Percentiles rank a stretch among this genome's conserved stretches.
These are phyloP conservation scores for Oenanthe melanoleuca DNA, from an alignment of 2,113 vertebrate genomes.

Conservation along the genomic window DNA sequence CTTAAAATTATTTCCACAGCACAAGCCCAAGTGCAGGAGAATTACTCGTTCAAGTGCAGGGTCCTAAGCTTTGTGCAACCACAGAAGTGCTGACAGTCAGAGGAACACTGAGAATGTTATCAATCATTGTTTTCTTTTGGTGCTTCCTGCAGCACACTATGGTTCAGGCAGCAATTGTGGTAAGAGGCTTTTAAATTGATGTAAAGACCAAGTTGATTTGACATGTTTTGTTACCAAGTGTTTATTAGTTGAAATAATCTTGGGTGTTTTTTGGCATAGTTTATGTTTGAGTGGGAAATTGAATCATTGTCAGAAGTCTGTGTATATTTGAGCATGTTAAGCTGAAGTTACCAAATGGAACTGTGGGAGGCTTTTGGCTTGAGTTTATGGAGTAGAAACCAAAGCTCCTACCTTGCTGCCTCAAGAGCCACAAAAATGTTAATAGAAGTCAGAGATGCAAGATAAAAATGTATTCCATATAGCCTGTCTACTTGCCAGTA, in stretches of 20 bases:
- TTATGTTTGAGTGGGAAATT: constrained; percentile 51
- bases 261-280: constrained; percentile 32
- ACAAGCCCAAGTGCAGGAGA: neutral
- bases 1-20: neutral
- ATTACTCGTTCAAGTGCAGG: neutral
- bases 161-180: neutral
- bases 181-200: constrained; percentile 45
- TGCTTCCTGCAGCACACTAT: neutral
- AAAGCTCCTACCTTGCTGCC: constrained; percentile 38
- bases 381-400: neutral
- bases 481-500: neutral
- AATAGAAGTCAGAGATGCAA: constrained; percentile 26
- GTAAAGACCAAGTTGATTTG: constrained; percentile 35
- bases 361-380: constrained; percentile 51
- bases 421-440: constrained; percentile 41
- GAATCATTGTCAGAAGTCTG: constrained; percentile 52
- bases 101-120: neutral
- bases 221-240: constrained; percentile 55
- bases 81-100: neutral
- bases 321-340: constrained; percentile 27
- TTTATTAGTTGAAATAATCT: constrained; percentile 68
- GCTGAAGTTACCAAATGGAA: constrained; percentile 34
- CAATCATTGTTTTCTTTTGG: neutral
- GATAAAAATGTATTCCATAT: neutral
- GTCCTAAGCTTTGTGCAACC: neutral